Evolutionary conservation across 2,888 invertebrate species (phyloP).

Genomic region (Sepioteuthis lessoniana): DNA sequence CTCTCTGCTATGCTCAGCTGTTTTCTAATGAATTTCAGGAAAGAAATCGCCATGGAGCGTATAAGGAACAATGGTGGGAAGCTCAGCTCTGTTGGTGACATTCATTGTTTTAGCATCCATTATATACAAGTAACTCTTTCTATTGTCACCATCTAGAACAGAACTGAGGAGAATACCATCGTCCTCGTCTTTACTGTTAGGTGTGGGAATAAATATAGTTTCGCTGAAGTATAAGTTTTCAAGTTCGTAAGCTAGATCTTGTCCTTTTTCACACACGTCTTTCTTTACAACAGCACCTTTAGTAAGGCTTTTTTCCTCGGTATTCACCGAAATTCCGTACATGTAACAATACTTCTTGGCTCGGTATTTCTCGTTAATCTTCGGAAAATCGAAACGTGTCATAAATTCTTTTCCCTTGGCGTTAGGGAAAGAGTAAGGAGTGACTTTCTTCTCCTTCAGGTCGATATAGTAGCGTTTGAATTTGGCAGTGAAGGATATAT

Average conservation of each 20-base stretch:
- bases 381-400: slow-evolving; percentile 66
- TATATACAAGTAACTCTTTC: slow-evolving; percentile 64
- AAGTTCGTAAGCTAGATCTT: slow-evolving; percentile 61
- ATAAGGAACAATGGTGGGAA: slow-evolving; percentile 70
- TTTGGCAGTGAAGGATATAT: slow-evolving; percentile 60
- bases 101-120: slow-evolving; percentile 66
- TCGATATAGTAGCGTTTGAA: slow-evolving; percentile 65
- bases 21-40: slow-evolving; percentile 54
- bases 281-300: slow-evolving; percentile 68
- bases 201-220: slow-evolving; percentile 67
- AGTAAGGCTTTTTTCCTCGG: slow-evolving; percentile 60
- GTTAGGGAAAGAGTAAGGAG: slow-evolving; percentile 52
- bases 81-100: slow-evolving; percentile 59
- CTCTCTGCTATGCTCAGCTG: neutral
- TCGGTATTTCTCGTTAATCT: slow-evolving; percentile 68
- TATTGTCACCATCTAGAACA: slow-evolving; percentile 63
- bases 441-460: slow-evolving; percentile 53
- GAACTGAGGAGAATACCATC: slow-evolving; percentile 69
- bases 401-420: slow-evolving; percentile 56
- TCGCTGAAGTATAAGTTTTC: slow-evolving; percentile 66
- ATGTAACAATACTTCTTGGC: slow-evolving; percentile 66
- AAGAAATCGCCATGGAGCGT: slow-evolving; percentile 71
- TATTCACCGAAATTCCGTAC: slow-evolving; percentile 68
- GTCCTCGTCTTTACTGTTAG: slow-evolving; percentile 63
- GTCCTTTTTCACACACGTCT: slow-evolving; percentile 62